Base-by-base conservation (phyloP, 2,797 vertebrate species). In the Mormyrops attenuatus region DNA sequence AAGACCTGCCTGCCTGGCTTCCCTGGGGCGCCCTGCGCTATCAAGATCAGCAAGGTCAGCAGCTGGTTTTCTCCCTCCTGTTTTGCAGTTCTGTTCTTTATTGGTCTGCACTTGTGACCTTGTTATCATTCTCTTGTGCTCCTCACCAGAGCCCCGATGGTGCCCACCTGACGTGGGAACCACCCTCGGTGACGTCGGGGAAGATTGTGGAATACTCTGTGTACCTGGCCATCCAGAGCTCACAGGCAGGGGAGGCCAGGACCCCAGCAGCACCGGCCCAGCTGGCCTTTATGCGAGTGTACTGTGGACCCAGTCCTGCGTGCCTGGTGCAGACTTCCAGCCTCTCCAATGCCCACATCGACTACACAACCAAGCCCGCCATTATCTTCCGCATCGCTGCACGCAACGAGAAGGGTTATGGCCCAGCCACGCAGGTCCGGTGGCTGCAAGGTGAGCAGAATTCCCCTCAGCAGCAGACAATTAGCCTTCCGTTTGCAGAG, bases 331-430 rank as follows among this genome's bases (percentile, higher is more conserved):
- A 97, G 93, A 97, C 97, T 0, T 96, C 97, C 92, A 99, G 97
- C 93, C 96, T 99, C 63, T 96, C 97, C 90, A 98, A 97, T 0
- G 98, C 98, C 73, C 98, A 99, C 95, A 98, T 99, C 0, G 98
- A 99, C 96, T 97, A 97, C 93, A 98, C 97, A 94, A 99, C 98
- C 93, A 99, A 99, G 94, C 98, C 98, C 0, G 98, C 98, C 92
- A 99, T 99, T 94, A 99, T 99, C 94, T 99, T 99, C 95, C 97
- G 98, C 92, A 99, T 99, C 5, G 98, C 98, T 0, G 98, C 98
- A 38, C 98, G 98, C 92, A 99, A 99, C 0, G 98, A 98, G 93
- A 99, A 99, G 94, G 98, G 98, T 91, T 99, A 99, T 0, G 98
- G 98, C 57, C 98, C 98, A 0, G 98, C 98, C 92, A 98, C 98